Conservation (phyloP, 2,797 vertebrate species). For the Dendrocincla tyrannina region DNA sequence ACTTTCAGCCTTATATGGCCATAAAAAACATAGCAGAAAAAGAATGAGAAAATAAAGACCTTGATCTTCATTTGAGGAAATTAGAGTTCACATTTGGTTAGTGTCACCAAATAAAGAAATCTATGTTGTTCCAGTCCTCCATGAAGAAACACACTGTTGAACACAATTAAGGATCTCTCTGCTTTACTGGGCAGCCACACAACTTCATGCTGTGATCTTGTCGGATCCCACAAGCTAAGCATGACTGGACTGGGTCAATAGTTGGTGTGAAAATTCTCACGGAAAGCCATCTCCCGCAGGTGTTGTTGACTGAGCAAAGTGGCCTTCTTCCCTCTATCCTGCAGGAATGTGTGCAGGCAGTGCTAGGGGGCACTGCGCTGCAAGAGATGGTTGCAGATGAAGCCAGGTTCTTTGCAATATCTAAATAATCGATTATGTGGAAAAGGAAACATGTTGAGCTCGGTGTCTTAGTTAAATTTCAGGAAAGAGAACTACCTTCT, state of each 20-base stretch:
- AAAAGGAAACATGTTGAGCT: neutral
- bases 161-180: slow-evolving; percentile 20
- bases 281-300: neutral
- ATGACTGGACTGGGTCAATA: neutral
- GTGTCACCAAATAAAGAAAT: slow-evolving; percentile 44
- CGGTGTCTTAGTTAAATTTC: neutral
- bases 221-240: slow-evolving; percentile 24
- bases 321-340: neutral
- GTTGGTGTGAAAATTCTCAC: neutral
- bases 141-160: neutral
- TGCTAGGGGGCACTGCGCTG: slow-evolving; percentile 76
- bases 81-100: neutral
- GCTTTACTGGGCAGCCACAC: slow-evolving; percentile 4
- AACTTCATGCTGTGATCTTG: slow-evolving; percentile 13
- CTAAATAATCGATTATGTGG: neutral
- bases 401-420: neutral
- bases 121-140: neutral
- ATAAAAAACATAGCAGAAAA: neutral
- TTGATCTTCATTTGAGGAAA: slow-evolving; percentile 16
- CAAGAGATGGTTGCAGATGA: slow-evolving; percentile 41
- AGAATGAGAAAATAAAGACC: neutral
- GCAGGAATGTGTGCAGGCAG: neutral
- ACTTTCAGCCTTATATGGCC: neutral
- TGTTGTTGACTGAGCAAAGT: neutral
- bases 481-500: neutral